phyloP scores from a whole-genome alignment of 2,113 vertebrate genomes.

The Arvicanthis niloticus region DNA sequence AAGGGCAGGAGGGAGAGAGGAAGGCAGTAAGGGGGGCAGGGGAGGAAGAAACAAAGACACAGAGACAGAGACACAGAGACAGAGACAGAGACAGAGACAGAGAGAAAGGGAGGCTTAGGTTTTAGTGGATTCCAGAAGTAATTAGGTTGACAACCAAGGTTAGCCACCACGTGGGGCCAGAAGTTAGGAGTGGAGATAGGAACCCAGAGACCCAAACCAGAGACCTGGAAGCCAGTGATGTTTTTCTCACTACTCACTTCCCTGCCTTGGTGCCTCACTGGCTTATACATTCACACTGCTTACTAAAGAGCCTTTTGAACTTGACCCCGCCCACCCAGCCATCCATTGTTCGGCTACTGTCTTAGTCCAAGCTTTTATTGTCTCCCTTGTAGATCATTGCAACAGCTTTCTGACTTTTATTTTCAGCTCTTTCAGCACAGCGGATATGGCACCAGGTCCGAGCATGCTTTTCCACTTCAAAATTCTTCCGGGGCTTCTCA shows the following conservation, averaged over 20 bases:
- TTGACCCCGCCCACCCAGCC: not conserved
- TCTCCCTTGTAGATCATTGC: not conserved
- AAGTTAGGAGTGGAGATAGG: constrained; percentile 12
- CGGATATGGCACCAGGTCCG: not conserved
- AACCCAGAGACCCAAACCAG: constrained; percentile 4
- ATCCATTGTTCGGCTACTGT: not conserved
- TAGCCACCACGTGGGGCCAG: not conserved
- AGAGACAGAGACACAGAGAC: not conserved
- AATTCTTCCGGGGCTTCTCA: constrained; percentile 12
- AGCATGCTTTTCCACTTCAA: constrained; percentile 37
- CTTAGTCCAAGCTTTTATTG: not conserved
- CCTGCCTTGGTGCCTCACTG: not conserved
- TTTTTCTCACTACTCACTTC: not conserved
- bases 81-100: not conserved
- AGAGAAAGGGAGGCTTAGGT: not conserved
- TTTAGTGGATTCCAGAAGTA: not conserved
- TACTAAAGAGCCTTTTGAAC: not conserved
- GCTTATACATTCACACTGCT: not conserved
- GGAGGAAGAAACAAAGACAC: not conserved
- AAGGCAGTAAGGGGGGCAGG: not conserved
- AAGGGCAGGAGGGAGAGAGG: not conserved
- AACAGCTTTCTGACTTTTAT: not conserved
- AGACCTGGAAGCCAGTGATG: not conserved
- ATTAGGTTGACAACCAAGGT: not conserved
- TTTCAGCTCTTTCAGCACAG: not conserved